Evolutionary conservation across 2,797 vertebrate genomes (phyloP).

Genomic region (Lycodopsis pacificus): DNA sequence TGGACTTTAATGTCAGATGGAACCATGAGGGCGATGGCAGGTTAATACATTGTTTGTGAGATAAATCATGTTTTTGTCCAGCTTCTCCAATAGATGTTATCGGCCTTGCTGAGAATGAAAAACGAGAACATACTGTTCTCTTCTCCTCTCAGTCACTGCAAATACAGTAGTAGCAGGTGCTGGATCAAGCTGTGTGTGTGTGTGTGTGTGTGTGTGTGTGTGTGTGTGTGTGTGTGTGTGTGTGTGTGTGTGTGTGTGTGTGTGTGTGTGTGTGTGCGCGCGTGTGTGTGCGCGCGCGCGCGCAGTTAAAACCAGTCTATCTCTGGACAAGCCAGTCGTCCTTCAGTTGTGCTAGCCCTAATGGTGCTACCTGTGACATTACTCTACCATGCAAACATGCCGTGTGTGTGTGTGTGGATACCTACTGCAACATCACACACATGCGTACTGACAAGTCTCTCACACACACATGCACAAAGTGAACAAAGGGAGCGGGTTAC

Average conservation of each 20-base stretch:
- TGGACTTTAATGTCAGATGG: not conserved
- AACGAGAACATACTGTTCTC: slow-evolving; percentile 55
- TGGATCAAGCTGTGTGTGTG: slow-evolving; percentile 32
- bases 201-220: slow-evolving; percentile 7
- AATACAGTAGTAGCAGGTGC: slow-evolving; percentile 49
- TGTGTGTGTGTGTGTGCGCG: slow-evolving; percentile 6
- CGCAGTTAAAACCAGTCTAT: slow-evolving; percentile 7
- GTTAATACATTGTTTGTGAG: slow-evolving; percentile 1
- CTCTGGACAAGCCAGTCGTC: slow-evolving; percentile 24
- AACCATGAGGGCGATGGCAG: not conserved
- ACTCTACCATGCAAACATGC: slow-evolving; percentile 25
- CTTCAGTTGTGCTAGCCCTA: slow-evolving; percentile 40
- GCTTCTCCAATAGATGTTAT: slow-evolving; percentile 18
- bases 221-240: slow-evolving; percentile 11
- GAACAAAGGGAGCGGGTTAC: slow-evolving; percentile 62
- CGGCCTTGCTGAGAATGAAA: slow-evolving; percentile 31
- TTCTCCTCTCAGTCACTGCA: slow-evolving; percentile 33
- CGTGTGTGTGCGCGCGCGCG: slow-evolving; percentile 4
- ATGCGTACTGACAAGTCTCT: slow-evolving; percentile 11
- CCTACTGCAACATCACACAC: slow-evolving; percentile 30
- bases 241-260: not conserved
- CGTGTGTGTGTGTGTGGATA: slow-evolving; percentile 4
- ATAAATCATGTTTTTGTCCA: slow-evolving; percentile 20
- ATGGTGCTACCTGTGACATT: slow-evolving; percentile 38
- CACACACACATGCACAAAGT: slow-evolving; percentile 22